Percentiles rank a stretch among this genome's conserved stretches.
Conservation (phyloP, 2,888 invertebrate genomes). For the Stegophylla sp. region DNA sequence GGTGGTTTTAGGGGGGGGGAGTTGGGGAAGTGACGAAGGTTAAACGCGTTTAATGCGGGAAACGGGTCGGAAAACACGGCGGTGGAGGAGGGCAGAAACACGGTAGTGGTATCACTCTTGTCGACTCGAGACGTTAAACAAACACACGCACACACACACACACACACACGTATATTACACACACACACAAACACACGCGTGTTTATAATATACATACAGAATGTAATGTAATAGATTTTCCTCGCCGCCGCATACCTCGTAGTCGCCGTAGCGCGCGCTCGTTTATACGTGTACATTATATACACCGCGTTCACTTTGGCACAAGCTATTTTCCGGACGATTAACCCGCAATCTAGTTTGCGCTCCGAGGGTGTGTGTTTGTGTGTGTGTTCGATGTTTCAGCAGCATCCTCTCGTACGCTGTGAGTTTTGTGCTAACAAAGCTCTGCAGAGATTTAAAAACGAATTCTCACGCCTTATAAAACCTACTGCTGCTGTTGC, state of each 20-base stretch:
- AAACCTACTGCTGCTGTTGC: no score
- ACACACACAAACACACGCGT: no score
- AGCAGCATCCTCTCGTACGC: not conserved
- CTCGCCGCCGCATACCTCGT: constrained; percentile 59
- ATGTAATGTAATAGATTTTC: constrained; percentile 57
- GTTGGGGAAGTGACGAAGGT: not conserved
- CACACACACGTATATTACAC: not conserved
- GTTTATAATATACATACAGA: not conserved
- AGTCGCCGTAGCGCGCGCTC: constrained; percentile 40
- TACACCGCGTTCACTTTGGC: constrained; percentile 25
- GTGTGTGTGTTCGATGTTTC: not conserved
- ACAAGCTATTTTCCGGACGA: constrained; percentile 61
- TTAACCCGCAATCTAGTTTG: constrained; percentile 61
- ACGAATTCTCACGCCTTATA: constrained; percentile 41
- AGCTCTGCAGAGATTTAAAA: constrained; percentile 50
- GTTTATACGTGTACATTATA: no score
- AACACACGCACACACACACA: not conserved
- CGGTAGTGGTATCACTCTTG: not conserved
- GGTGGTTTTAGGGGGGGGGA: not conserved
- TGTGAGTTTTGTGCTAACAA: constrained; percentile 51
- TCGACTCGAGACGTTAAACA: not conserved
- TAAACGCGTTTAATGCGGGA: constrained; percentile 46
- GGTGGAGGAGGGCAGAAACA: not conserved
- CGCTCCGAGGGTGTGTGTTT: constrained; percentile 22
- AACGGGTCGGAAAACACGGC: constrained; percentile 47